Evolutionary conservation across 1,140 invertebrate genomes (phyloP).

Genomic region (Heterodera schachtii): DNA sequence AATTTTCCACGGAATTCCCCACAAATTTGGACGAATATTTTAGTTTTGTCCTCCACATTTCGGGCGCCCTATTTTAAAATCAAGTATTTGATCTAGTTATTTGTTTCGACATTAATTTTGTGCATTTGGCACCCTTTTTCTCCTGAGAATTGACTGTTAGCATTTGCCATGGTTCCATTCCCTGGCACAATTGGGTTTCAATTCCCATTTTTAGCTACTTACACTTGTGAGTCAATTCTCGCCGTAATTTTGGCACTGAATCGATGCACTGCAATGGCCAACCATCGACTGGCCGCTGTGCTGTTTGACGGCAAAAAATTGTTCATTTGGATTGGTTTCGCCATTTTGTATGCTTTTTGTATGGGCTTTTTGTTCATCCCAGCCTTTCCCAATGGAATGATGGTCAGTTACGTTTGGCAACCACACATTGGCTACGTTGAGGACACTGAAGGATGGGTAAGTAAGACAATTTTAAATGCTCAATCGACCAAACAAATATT

Average conservation of each 20-base stretch:
- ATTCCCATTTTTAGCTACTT: constrained; percentile 2
- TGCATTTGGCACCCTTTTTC: too few species aligned
- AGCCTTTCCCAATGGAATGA: constrained; percentile 31
- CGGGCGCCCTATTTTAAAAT: too few species aligned
- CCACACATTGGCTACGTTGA: constrained; percentile 37
- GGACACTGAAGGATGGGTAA: constrained; percentile 28
- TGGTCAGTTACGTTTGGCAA: constrained; percentile 27
- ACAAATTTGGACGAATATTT: too few species aligned
- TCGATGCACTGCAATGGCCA: constrained; percentile 29
- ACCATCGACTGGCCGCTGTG: background rate
- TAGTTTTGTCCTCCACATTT: too few species aligned
- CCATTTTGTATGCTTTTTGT: constrained; percentile 10
- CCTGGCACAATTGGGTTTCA: too few species aligned
- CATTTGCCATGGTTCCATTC: too few species aligned
- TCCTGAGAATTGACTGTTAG: too few species aligned
- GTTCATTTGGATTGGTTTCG: constrained; percentile 17
- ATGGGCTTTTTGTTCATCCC: constrained; percentile 25
- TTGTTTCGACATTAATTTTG: too few species aligned
- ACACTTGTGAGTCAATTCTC: background rate
- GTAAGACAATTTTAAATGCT: background rate
- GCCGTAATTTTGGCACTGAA: constrained; percentile 28
- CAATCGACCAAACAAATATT: too few species aligned
- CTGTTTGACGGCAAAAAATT: constrained; percentile 21
- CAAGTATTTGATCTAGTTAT: too few species aligned
- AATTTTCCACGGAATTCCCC: too few species aligned